These are phyloP conservation scores for Xanthia icteritia DNA, from an alignment of 2,888 invertebrate genomes.

Conservation along the genomic window DNA sequence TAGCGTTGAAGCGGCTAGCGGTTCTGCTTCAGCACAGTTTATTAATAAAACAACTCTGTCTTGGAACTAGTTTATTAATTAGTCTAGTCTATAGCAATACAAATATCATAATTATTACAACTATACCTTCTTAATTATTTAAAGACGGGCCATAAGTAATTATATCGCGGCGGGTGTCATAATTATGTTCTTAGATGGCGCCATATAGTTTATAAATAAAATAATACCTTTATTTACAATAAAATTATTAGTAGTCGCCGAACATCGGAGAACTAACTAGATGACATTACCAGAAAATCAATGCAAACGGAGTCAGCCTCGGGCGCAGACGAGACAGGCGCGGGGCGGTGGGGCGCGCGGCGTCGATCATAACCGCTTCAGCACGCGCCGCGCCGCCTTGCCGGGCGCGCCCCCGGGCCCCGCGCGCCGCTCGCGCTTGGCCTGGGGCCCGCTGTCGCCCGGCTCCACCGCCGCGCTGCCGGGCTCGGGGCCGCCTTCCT, in stretches of 20 bases:
- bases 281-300: slow-evolving; percentile 21
- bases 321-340: background rate
- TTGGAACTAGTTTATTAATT: slow-evolving; percentile 49
- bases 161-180: slow-evolving; percentile 28
- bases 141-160: slow-evolving; percentile 33
- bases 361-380: slow-evolving; percentile 60
- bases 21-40: background rate
- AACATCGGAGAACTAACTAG: slow-evolving; percentile 19
- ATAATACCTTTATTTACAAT: slow-evolving; percentile 52
- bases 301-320: slow-evolving; percentile 22
- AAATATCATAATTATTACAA: slow-evolving; percentile 62
- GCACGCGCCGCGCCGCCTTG: slow-evolving; percentile 55
- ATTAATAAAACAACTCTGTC: slow-evolving; percentile 18
- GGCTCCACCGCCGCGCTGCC: slow-evolving; percentile 80
- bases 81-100: slow-evolving; percentile 57
- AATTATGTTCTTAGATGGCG: slow-evolving; percentile 18
- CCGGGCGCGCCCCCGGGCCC: slow-evolving; percentile 1
- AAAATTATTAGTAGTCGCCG: slow-evolving; percentile 4
- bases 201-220: slow-evolving; percentile 29
- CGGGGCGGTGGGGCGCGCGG: background rate
- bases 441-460: slow-evolving; percentile 90
- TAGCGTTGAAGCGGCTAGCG: background rate
- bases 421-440: slow-evolving; percentile 93
- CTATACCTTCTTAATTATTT: slow-evolving; percentile 51
- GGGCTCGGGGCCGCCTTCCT: slow-evolving; percentile 84